These are phyloP conservation scores for Struthio camelus DNA, from an alignment of 2,113 vertebrate species.

Conservation along the genomic window DNA sequence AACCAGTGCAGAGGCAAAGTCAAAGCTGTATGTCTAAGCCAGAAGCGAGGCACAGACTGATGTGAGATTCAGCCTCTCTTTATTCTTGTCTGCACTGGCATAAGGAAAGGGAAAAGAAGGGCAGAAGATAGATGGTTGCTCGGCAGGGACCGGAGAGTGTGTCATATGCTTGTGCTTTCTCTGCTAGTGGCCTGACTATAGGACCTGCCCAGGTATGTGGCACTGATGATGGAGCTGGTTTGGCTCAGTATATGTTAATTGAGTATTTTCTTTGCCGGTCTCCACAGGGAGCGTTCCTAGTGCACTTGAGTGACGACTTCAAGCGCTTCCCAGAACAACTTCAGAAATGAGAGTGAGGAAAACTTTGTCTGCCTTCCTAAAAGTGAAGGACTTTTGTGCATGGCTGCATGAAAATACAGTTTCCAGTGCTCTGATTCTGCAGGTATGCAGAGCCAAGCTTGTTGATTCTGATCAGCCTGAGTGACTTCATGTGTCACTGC, in stretches of 20 bases:
- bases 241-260: not conserved
- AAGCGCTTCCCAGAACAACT: not conserved
- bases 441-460: not conserved
- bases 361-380: not conserved
- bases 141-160: not conserved
- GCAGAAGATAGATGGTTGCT: not conserved
- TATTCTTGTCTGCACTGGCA: not conserved
- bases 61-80: not conserved
- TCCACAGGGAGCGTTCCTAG: accelerated
- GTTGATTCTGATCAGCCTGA: not conserved
- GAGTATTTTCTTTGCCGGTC: not conserved
- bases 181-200: not conserved
- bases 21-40: accelerated
- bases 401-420: too few relatives aligned
- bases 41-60: accelerated
- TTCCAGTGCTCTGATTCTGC: not conserved
- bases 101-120: not conserved
- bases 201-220: accelerated
- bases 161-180: not conserved
- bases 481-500: not conserved
- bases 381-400: not conserved
- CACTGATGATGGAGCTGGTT: not conserved
- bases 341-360: not conserved
- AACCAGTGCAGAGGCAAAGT: not conserved
- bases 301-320: not conserved